Evolutionary conservation across 1,140 invertebrate species (phyloP).

Genomic region (Aricia agestis): DNA sequence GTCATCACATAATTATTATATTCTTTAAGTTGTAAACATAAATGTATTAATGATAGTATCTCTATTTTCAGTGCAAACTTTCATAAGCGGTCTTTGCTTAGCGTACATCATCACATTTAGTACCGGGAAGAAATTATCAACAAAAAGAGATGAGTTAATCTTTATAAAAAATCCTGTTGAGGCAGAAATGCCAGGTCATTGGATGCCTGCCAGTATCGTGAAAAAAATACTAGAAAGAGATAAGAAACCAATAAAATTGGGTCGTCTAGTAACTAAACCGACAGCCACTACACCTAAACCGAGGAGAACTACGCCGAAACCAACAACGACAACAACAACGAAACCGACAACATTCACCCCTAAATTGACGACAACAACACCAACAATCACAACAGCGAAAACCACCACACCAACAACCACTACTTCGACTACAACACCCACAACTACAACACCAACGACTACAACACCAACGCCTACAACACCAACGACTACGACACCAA

Average conservation of each 20-base stretch:
- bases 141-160: slow-evolving; percentile 24
- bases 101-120: neutral
- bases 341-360: too few species aligned
- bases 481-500: neutral
- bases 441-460: slow-evolving; percentile 20
- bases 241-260: slow-evolving; percentile 19
- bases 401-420: slow-evolving; percentile 26
- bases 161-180: slow-evolving; percentile 51
- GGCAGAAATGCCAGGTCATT: slow-evolving; percentile 45
- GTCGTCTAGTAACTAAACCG: slow-evolving; percentile 16
- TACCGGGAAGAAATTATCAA: neutral
- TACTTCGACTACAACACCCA: slow-evolving; percentile 21
- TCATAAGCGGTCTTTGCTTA: neutral
- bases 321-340: slow-evolving; percentile 25
- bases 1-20: too few species aligned
- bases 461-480: neutral
- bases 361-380: slow-evolving; percentile 4
- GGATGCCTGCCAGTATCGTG: slow-evolving; percentile 45
- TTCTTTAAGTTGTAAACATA: neutral
- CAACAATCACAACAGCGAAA: slow-evolving; percentile 16
- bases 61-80: slow-evolving; percentile 13
- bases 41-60: neutral
- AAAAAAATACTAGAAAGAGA: slow-evolving; percentile 36
- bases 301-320: slow-evolving; percentile 24
- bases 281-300: slow-evolving; percentile 16